Percentiles rank a stretch among this genome's conserved stretches.
Evolutionary conservation across 2,113 vertebrate species (phyloP).

Genomic region (Semnornis frantzii): DNA sequence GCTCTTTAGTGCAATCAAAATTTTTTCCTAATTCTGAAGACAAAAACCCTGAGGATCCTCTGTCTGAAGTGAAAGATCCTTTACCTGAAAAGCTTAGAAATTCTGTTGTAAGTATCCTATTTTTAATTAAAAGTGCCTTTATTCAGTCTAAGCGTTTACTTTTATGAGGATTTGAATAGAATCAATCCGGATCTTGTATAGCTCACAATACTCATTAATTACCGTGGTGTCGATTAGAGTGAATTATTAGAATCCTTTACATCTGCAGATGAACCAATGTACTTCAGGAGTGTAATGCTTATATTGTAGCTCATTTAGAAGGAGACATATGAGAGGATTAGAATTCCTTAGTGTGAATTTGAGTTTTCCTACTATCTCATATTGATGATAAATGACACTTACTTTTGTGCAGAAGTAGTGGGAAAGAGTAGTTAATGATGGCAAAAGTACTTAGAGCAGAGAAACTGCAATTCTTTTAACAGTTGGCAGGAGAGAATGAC

Average conservation of each 20-base stretch:
- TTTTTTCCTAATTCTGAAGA: conserved; percentile 92
- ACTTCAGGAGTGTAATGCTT: neutral
- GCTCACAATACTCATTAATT: neutral
- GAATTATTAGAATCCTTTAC: neutral
- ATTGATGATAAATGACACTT: neutral
- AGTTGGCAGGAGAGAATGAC: neutral
- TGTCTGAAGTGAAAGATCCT: conserved; percentile 96
- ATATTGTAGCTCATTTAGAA: neutral
- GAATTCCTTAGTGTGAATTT: neutral
- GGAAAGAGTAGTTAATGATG: neutral
- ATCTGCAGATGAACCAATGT: neutral
- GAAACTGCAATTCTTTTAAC: neutral
- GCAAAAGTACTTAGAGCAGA: neutral
- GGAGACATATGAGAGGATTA: neutral
- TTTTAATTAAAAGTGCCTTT: neutral
- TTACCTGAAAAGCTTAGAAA: conserved; percentile 94
- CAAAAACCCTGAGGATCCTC: conserved; percentile 96
- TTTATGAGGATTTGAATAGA: neutral
- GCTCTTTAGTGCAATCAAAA: conserved; percentile 94
- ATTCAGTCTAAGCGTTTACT: neutral
- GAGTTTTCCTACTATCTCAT: neutral
- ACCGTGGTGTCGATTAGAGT: neutral
- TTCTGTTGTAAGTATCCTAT: conserved; percentile 88
- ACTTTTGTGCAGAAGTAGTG: neutral
- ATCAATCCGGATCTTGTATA: neutral